Conservation (phyloP, 2,797 vertebrate species). For the Lateolabrax maculatus region DNA sequence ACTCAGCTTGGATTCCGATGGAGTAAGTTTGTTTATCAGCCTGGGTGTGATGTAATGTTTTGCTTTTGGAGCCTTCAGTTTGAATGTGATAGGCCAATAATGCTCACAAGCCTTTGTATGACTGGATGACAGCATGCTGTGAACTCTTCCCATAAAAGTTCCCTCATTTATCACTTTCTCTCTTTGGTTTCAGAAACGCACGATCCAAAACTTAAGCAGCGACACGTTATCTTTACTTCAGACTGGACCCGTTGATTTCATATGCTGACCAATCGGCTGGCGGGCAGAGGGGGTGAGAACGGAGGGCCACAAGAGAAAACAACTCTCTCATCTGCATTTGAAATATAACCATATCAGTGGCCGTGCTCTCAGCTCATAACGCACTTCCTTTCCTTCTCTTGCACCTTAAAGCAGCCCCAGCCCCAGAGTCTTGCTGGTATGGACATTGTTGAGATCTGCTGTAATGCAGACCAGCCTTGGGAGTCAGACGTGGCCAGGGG, state of each 20-base stretch:
- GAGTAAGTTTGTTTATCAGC: conserved; percentile 61
- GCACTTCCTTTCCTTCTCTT: conserved; percentile 27
- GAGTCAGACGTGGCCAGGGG: conserved; percentile 54
- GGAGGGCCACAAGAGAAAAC: conserved; percentile 45
- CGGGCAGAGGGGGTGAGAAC: conserved; percentile 25
- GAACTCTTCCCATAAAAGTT: conserved; percentile 29
- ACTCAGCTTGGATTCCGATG: conserved; percentile 44
- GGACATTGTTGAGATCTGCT: conserved; percentile 55
- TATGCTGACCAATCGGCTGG: conserved; percentile 23
- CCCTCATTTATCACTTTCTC: conserved; percentile 41
- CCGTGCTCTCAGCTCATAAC: background rate
- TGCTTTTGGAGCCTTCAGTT: conserved; percentile 55
- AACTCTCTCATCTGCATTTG: conserved; percentile 41
- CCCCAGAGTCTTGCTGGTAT: conserved; percentile 27
- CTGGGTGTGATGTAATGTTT: conserved; percentile 78
- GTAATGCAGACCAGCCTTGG: conserved; percentile 57
- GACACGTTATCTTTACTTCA: conserved; percentile 48
- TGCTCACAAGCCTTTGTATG: conserved; percentile 17
- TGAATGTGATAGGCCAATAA: conserved; percentile 43
- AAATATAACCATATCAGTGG: conserved; percentile 17
- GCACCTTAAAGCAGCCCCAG: conserved; percentile 24
- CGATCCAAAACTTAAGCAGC: conserved; percentile 46
- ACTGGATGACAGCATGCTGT: conserved; percentile 52
- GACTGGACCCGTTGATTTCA: conserved; percentile 34
- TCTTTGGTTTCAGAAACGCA: conserved; percentile 37